phyloP scores from a whole-genome alignment of 1,140 invertebrate genomes.

The Watersipora subatra region DNA sequence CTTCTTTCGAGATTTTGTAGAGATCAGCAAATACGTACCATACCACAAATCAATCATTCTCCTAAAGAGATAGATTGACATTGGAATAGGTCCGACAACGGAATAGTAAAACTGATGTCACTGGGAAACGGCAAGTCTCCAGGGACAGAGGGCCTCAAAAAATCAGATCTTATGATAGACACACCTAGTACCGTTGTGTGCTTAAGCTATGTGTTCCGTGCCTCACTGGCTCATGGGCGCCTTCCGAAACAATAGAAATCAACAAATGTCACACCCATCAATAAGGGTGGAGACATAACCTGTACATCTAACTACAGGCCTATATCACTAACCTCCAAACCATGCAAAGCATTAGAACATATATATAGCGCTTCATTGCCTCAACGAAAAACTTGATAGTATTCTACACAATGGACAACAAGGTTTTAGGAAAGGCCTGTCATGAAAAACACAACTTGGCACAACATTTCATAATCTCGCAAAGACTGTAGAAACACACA shows the following conservation, averaged over 20 bases:
- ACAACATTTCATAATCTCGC: not conserved
- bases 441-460: conserved; percentile 8
- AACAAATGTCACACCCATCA: not conserved
- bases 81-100: conserved; percentile 14
- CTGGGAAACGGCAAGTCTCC: not conserved
- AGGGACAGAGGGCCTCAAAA: not conserved
- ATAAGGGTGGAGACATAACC: not conserved
- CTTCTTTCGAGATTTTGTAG: not conserved
- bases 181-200: not conserved
- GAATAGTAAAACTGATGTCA: conserved; percentile 7
- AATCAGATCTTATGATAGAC: not conserved
- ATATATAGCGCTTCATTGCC: conserved; percentile 11
- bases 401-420: conserved; percentile 9
- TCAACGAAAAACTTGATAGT: conserved; percentile 7
- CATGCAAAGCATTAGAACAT: conserved; percentile 11
- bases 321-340: conserved; percentile 11
- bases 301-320: conserved; percentile 7
- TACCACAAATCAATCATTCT: not conserved
- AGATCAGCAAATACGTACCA: not conserved
- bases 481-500: not conserved
- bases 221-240: not conserved
- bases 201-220: not conserved
- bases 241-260: not conserved
- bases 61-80: too few species aligned
- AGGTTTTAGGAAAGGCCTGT: conserved; percentile 10